Base-by-base conservation (phyloP, 2,113 vertebrate genomes). In the Gallinago media region DNA sequence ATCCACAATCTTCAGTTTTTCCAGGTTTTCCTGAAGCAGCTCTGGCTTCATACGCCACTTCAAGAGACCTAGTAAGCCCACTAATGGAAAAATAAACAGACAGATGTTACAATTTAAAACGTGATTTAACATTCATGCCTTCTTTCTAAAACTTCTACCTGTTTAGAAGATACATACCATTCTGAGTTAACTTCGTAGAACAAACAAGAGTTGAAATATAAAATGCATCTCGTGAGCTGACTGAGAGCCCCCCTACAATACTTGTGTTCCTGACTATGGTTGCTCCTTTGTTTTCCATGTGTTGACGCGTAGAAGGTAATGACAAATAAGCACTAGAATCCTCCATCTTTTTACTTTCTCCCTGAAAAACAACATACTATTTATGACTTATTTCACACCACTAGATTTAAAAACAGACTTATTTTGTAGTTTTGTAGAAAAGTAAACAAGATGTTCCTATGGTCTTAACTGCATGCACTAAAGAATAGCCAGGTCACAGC, bases 121-220 rank as follows among this genome's bases (percentile, higher is more conserved):
- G 26, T 15, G 4, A 50, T 10, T 63, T 50, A 76, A 31, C 72
- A 65, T 40, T 42, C 54, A 7, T 34, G 40, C 6, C 32, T 49
- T 55, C 40, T 66, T 62, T 62, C 62, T 27, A 12, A 55, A 79
- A 14, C 18, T 47, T 38, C 38, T 9, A 19, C 20, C 18, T 22
- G 4, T 47, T 58, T 23, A 29, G 8, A 25, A 68, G n/a, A 62
- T 31, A 88, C 66, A 11, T 98, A 99, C 99, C 99, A 8, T 99
- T 99, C 97, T 99, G 99, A n/a, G 99, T 99, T 95, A 99, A 97
- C 93, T 99, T 99, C 22, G 99, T 99, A 68, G 99, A 99, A 92
- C 99, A 99, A 93, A 99, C 99, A n/a, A 99, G 98, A 9, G 99
- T 99, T 52, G 99, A 98, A 95, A 99, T 99, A 93, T 62, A 98